Percentiles rank a stretch among this genome's conserved stretches.
These are phyloP conservation scores for Gymnorhina tibicen DNA, from an alignment of 2,113 vertebrate genomes.

Conservation along the genomic window DNA sequence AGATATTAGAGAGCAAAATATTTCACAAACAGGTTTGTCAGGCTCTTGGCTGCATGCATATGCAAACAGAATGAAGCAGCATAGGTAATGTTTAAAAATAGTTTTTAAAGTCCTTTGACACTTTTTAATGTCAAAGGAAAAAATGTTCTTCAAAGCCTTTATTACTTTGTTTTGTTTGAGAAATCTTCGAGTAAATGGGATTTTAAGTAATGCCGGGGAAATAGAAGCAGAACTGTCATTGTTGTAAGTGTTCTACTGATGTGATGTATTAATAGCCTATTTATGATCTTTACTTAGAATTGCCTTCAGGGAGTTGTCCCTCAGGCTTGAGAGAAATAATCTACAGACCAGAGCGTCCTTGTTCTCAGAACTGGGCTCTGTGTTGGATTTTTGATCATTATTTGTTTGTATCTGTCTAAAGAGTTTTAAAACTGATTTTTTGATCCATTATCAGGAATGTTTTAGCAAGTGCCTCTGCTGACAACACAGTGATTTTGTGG, in stretches of 20 bases:
- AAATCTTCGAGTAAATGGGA: neutral
- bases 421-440: neutral
- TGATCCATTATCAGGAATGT: constrained; percentile 77
- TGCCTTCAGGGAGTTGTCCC: neutral
- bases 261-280: neutral
- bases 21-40: neutral
- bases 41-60: neutral
- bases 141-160: neutral
- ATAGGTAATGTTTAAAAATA: neutral
- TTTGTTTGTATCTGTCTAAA: neutral
- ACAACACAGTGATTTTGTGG: constrained; percentile 88
- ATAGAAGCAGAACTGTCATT: neutral
- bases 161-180: neutral
- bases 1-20: neutral
- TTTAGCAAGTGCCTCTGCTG: constrained; percentile 91
- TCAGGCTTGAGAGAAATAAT: neutral
- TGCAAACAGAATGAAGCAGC: neutral
- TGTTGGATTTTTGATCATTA: neutral
- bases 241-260: neutral
- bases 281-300: neutral
- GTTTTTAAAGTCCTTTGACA: no score
- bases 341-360: neutral
- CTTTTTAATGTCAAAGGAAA: neutral
- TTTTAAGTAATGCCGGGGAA: neutral
- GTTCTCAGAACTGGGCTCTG: neutral